Percentiles rank a stretch among this genome's conserved stretches.
phyloP scores from a whole-genome alignment of 2,888 invertebrate genomes.

The Acanthosepion esculentum region DNA sequence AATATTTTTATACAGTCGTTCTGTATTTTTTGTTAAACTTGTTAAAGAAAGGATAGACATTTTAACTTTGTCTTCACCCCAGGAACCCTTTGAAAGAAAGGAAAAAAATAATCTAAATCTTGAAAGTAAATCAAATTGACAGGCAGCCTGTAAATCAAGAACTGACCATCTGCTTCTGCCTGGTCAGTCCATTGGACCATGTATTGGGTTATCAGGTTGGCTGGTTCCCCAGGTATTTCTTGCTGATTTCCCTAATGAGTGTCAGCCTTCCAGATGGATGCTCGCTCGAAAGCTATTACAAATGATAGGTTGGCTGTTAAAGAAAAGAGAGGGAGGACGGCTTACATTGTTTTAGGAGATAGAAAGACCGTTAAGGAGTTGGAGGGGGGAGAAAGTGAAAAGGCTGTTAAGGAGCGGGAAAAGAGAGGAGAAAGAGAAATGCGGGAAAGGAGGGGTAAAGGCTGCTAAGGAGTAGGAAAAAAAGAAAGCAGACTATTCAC shows the following conservation, averaged over 20 bases:
- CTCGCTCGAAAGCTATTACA: neutral
- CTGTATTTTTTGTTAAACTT: neutral
- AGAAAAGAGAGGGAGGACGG: neutral
- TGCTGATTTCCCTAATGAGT: neutral
- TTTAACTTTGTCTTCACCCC: neutral
- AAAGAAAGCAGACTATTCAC: neutral
- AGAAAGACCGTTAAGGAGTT: too few relatives aligned
- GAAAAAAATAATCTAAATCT: neutral
- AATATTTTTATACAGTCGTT: neutral
- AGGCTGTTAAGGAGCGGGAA: too few relatives aligned
- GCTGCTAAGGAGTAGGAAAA: too few relatives aligned
- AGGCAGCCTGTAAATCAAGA: neutral
- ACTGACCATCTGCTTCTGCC: neutral
- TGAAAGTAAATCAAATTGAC: neutral
- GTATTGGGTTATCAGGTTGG: neutral
- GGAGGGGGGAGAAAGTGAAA: too few relatives aligned
- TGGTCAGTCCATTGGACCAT: slow-evolving; percentile 9
- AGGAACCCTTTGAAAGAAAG: neutral
- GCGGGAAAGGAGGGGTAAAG: neutral
- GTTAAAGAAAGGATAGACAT: neutral
- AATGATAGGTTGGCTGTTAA: neutral
- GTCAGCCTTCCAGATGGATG: neutral
- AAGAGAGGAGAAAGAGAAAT: too few relatives aligned
- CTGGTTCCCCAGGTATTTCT: neutral
- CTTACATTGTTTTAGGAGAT: too few relatives aligned